These are phyloP conservation scores for Dryocosmus kuriphilus DNA, from an alignment of 2,888 invertebrate genomes.

Conservation along the genomic window DNA sequence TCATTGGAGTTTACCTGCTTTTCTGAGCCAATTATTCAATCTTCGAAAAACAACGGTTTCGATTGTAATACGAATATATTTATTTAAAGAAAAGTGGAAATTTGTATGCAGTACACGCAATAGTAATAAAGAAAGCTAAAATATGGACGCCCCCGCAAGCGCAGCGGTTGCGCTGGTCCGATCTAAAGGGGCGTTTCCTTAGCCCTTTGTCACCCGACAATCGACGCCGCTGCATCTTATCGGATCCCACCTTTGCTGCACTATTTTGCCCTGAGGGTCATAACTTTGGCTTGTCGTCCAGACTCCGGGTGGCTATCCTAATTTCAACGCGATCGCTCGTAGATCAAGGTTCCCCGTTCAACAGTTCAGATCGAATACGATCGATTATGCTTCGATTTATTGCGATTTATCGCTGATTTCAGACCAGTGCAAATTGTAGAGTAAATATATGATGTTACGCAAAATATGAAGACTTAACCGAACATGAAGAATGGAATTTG, in stretches of 20 bases:
- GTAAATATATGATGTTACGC: no score
- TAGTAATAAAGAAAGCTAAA: slow-evolving; percentile 68
- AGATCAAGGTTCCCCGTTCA: slow-evolving; percentile 49
- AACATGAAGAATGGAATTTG: no score
- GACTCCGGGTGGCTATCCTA: slow-evolving; percentile 58
- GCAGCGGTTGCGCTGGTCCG: slow-evolving; percentile 71
- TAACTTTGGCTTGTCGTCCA: slow-evolving; percentile 49
- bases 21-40: no score
- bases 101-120: slow-evolving; percentile 49
- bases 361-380: slow-evolving; percentile 37
- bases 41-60: no score
- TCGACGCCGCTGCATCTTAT: slow-evolving; percentile 71
- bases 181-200: slow-evolving; percentile 72
- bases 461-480: no score
- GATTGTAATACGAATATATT: neutral
- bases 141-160: slow-evolving; percentile 74
- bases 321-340: slow-evolving; percentile 41
- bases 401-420: neutral
- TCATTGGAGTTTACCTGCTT: no score
- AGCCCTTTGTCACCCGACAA: slow-evolving; percentile 75
- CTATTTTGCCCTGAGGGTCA: slow-evolving; percentile 24
- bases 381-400: slow-evolving; percentile 15
- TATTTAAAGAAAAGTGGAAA: slow-evolving; percentile 5
- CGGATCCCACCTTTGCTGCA: slow-evolving; percentile 44
- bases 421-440: neutral